Percentiles rank a stretch among this genome's conserved stretches.
Conservation (phyloP, 1,140 invertebrate genomes). For the Heliconius congener region DNA sequence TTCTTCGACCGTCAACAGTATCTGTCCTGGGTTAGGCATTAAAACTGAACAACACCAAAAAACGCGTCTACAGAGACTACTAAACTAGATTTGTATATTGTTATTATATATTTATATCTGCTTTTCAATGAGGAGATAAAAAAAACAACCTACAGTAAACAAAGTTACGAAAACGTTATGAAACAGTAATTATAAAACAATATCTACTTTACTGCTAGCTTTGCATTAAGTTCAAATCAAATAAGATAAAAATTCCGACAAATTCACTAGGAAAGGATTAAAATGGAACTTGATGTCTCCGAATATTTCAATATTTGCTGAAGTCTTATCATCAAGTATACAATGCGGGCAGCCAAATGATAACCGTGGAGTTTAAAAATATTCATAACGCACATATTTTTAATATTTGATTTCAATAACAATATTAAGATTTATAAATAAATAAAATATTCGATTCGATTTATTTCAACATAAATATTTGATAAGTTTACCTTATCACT, state of each 20-base stretch:
- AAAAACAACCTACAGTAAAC: too few species aligned
- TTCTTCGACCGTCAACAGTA: too few species aligned
- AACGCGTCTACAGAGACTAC: too few species aligned
- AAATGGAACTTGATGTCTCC: constrained; percentile 49
- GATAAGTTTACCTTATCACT: constrained; percentile 76
- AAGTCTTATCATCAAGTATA: constrained; percentile 43
- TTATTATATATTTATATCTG: too few species aligned
- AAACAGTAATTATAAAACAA: too few species aligned
- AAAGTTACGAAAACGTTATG: too few species aligned
- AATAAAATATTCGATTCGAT: too few species aligned
- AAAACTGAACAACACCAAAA: too few species aligned
- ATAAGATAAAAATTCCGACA: not conserved
- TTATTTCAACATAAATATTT: not conserved
- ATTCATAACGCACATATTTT: not conserved
- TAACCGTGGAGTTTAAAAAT: not conserved
- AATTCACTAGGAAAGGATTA: constrained; percentile 38
- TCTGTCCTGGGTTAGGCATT: too few species aligned
- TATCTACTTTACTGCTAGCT: not conserved
- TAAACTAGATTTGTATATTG: too few species aligned
- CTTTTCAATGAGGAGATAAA: too few species aligned
- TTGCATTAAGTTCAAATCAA: not conserved
- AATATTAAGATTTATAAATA: not conserved
- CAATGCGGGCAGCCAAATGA: not conserved
- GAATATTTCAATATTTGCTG: constrained; percentile 51
- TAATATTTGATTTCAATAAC: not conserved